A percentile compares a stretch with the other conserved stretches of the same genome.
Conservation (phyloP, 2,888 invertebrate species). For the Miltochrista miniata region DNA sequence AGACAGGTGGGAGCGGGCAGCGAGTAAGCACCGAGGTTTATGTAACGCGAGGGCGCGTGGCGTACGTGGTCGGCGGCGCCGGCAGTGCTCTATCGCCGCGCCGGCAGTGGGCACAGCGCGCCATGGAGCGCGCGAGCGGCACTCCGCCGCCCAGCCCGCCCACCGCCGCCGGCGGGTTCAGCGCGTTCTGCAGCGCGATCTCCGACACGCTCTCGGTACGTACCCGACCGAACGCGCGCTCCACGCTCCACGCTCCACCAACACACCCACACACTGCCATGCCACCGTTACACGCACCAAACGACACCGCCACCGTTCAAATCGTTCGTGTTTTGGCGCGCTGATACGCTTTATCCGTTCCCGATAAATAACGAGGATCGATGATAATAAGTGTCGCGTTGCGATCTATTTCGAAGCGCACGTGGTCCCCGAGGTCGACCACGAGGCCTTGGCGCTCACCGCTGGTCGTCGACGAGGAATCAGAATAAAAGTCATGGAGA, state of each 20-base stretch:
- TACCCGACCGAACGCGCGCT: slow-evolving; percentile 42
- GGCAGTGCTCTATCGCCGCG: slow-evolving; percentile 41
- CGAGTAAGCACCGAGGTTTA: slow-evolving; percentile 58
- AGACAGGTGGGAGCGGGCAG: slow-evolving; percentile 77
- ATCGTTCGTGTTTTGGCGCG: slow-evolving; percentile 62
- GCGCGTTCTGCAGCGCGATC: slow-evolving; percentile 80
- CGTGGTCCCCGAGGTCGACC: slow-evolving; percentile 75
- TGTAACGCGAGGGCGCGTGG: slow-evolving; percentile 62
- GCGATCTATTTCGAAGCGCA: slow-evolving; percentile 70
- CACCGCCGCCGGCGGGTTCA: slow-evolving; percentile 67
- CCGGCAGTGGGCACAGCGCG: slow-evolving; percentile 68
- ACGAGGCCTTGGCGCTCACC: slow-evolving; percentile 47
- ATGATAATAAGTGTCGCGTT: slow-evolving; percentile 51
- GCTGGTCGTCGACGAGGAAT: slow-evolving; percentile 50
- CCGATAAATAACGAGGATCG: slow-evolving; percentile 48
- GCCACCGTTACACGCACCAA: slow-evolving; percentile 19
- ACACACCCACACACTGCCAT: slow-evolving; percentile 22
- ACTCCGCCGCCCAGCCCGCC: slow-evolving; percentile 58
- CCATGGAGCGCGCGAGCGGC: slow-evolving; percentile 68
- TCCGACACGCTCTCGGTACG: slow-evolving; percentile 80
- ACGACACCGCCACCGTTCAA: slow-evolving; percentile 46
- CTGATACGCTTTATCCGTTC: slow-evolving; percentile 45
- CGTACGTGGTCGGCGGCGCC: slow-evolving; percentile 55
- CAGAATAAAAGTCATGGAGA: slow-evolving; percentile 67
- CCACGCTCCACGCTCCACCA: slow-evolving; percentile 19